Conservation (phyloP, 1,140 invertebrate genomes). For the Aphelenchoides fujianensis region DNA sequence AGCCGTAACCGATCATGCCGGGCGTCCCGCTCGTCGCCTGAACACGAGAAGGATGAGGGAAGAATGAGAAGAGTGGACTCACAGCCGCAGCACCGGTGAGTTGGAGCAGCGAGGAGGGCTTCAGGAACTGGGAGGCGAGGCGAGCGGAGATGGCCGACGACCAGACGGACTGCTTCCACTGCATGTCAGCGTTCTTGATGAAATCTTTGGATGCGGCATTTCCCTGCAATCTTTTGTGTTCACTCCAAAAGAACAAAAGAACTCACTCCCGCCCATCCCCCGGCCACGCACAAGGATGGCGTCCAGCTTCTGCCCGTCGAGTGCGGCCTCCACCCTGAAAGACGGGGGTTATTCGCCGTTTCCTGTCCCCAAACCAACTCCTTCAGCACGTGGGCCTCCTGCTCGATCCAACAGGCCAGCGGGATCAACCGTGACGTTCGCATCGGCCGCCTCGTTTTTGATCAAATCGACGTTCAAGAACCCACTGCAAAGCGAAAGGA, state of each 20-base stretch:
- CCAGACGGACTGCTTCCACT: constrained; percentile 97
- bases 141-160: constrained; percentile 84
- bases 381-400: constrained; percentile 66
- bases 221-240: too few species aligned
- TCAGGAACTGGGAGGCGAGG: constrained; percentile 78
- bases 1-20: constrained; percentile 71
- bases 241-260: too few species aligned
- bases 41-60: constrained; percentile 15
- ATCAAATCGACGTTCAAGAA: constrained; percentile 85
- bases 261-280: constrained; percentile 89
- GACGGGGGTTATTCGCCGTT: constrained; percentile 32
- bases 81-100: constrained; percentile 94
- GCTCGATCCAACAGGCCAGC: constrained; percentile 70
- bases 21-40: constrained; percentile 55
- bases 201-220: constrained; percentile 68
- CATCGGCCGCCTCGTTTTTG: constrained; percentile 82
- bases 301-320: constrained; percentile 74
- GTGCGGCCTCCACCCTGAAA: constrained; percentile 46
- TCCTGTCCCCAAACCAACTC: constrained; percentile 71
- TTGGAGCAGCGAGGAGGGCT: constrained; percentile 81
- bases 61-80: constrained; percentile 10
- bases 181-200: constrained; percentile 83
- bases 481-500: too few species aligned
- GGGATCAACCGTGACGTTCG: constrained; percentile 74
- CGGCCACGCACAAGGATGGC: constrained; percentile 95